Percentiles rank a stretch among this genome's conserved stretches.
Conservation (phyloP, 2,797 vertebrate genomes). For the Melanotaenia pygmaea region DNA sequence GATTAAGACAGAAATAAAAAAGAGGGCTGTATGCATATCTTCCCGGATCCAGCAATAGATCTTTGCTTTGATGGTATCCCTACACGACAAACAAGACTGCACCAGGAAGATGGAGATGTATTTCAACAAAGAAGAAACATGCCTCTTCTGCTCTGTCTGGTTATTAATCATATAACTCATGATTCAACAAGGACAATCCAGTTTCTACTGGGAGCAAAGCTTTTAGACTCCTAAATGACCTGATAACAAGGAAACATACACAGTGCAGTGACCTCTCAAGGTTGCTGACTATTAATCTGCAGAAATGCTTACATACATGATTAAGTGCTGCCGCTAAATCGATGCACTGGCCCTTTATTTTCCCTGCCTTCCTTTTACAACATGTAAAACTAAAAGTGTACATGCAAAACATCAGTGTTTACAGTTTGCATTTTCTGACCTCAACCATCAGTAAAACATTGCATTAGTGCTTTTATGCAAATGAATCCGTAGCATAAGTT, state of each 20-base stretch:
- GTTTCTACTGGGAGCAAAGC: constrained; percentile 5
- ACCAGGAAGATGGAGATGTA: not conserved
- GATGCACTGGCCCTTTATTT: not conserved
- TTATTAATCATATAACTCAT: constrained; percentile 33
- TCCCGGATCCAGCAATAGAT: constrained; percentile 19
- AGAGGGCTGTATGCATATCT: constrained; percentile 24
- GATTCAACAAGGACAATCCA: constrained; percentile 17
- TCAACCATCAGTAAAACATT: not conserved
- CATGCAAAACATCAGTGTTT: not conserved
- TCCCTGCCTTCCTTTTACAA: not conserved
- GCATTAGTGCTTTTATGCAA: not conserved
- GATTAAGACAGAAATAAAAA: constrained; percentile 52
- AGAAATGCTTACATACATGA: not conserved
- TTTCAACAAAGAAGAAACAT: constrained; percentile 15
- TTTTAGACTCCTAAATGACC: not conserved
- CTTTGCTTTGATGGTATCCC: constrained; percentile 27
- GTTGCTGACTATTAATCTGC: constrained; percentile 2
- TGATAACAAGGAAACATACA: constrained; percentile 8
- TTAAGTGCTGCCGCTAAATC: not conserved
- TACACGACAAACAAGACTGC: not conserved
- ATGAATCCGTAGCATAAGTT: too few relatives aligned
- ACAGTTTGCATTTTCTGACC: not conserved
- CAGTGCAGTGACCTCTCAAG: not conserved
- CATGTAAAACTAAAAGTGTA: not conserved
- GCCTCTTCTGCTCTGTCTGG: not conserved